phyloP scores from a whole-genome alignment of 2,797 vertebrate genomes.

The Pangasius djambal region DNA sequence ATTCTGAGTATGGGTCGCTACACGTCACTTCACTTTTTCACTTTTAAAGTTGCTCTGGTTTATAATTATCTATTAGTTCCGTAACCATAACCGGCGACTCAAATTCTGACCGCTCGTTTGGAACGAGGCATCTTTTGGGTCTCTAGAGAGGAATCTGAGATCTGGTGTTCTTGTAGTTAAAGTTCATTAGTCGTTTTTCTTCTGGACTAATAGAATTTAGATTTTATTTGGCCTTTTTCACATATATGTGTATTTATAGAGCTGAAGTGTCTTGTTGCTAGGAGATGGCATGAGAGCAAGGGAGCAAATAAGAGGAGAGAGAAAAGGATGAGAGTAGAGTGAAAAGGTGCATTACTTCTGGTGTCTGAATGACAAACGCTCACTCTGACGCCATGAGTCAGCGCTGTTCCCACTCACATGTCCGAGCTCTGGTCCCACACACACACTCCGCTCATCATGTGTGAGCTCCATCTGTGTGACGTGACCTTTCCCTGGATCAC shows the following conservation, averaged over 20 bases:
- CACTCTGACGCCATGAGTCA: conserved; percentile 72
- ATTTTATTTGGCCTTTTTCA: conserved; percentile 52
- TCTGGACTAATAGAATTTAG: background rate
- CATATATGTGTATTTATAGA: conserved; percentile 78
- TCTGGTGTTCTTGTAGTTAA: background rate
- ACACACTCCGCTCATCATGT: conserved; percentile 32
- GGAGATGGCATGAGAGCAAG: conserved; percentile 72
- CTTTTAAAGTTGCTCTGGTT: no score
- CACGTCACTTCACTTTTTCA: no score
- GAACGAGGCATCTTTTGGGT: background rate
- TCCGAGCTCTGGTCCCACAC: conserved; percentile 38
- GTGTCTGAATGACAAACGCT: conserved; percentile 72
- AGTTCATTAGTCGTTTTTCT: background rate
- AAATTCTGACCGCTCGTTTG: background rate
- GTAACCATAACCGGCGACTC: no score
- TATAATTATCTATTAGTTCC: no score
- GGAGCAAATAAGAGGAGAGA: conserved; percentile 56
- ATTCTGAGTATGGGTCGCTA: no score
- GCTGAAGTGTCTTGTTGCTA: conserved; percentile 80
- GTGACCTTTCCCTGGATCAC: conserved; percentile 23
- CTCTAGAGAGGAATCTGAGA: no score
- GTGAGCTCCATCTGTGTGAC: conserved; percentile 39
- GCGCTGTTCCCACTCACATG: conserved; percentile 63
- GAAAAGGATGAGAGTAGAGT: conserved; percentile 63
- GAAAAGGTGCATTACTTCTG: conserved; percentile 70